Evolutionary conservation across 2,888 invertebrate genomes (phyloP).

Genomic region (Odontothrips loti): DNA sequence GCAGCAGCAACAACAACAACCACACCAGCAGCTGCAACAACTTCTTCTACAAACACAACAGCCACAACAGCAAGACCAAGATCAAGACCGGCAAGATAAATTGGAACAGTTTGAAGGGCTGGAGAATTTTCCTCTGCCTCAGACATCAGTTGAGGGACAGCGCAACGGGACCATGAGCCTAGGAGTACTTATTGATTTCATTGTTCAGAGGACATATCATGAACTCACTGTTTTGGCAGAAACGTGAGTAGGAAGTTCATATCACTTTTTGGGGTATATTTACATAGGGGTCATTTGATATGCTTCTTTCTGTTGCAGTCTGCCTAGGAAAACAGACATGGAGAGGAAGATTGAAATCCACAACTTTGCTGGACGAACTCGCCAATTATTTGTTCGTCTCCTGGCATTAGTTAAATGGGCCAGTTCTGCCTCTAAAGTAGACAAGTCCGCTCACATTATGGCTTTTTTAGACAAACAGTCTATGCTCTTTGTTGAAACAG

Average conservation of each 20-base stretch:
- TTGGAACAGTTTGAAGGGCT: conserved; percentile 47
- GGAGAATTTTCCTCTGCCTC: background rate
- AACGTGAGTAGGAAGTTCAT: conserved; percentile 63
- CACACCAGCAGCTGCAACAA: background rate
- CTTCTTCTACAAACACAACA: background rate
- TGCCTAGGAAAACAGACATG: conserved; percentile 96
- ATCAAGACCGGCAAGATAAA: conserved; percentile 47
- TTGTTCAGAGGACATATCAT: conserved; percentile 95
- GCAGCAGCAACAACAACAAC: background rate
- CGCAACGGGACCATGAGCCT: conserved; percentile 86
- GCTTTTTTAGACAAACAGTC: conserved; percentile 96
- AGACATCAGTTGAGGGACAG: conserved; percentile 45
- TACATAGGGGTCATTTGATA: conserved; percentile 28
- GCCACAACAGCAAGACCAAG: background rate
- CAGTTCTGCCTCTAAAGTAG: conserved; percentile 96
- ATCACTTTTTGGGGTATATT: background rate
- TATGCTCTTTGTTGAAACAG: conserved; percentile 92
- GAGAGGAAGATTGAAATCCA: conserved; percentile 97
- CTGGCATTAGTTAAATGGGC: conserved; percentile 98
- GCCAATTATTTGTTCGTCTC: conserved; percentile 90
- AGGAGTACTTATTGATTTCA: conserved; percentile 90
- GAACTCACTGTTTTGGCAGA: conserved; percentile 94
- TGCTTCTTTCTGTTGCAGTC: conserved; percentile 50
- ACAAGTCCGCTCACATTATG: conserved; percentile 93
- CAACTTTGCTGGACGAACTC: conserved; percentile 90